Base-by-base conservation (phyloP, 1,140 invertebrate species). In the Tyrophagus putrescentiae region DNA sequence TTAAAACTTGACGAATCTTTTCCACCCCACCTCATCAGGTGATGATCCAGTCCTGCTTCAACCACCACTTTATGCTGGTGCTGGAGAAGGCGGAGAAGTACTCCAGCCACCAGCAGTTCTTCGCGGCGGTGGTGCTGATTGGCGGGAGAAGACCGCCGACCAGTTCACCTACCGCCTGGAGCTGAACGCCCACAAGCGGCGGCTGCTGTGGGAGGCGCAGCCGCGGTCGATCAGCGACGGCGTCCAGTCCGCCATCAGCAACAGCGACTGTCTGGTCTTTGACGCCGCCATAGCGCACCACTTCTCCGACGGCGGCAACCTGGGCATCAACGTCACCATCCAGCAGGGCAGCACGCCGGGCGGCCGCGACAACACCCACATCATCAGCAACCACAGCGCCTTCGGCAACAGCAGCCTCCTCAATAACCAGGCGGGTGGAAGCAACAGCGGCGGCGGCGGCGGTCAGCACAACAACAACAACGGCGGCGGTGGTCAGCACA, bases 21-120 rank as follows among this genome's bases (percentile, higher is more conserved):
- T n/a, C n/a, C n/a, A n/a, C n/a, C n/a, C n/a, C n/a, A n/a, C n/a
- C n/a, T n/a, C n/a, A n/a, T n/a, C n/a, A n/a, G n/a, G n/a, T 98
- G 0, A 99, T 98, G 96, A 98, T 99, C 93, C 95, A 99, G 72
- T 94, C 90, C 9, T 98, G 94, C 75, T 99, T 97, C 73, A 89
- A 88, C 52, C 91, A 96, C 70, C 88, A 98, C 74, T 99, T 98
- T 71, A 98, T 99, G 94, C 77, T 99, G 60, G 93, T 99, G 18
- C 76, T 99, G 28, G 95, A 99, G 74, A 99, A 99, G 73, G 95
- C 99, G 75, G 94, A 95, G 68, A 96, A 96, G 71, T 91, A 84
- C 70, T 90, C 96, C 76, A 92, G 90, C 7, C 87, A 96, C 71
- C 93, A 97, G 67, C 91, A 96, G 73, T 99, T 99, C 74, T 98